Conservation (phyloP, 37 sponge, comb jelly and placozoan genomes). For the Ephydatia muelleri region DNA sequence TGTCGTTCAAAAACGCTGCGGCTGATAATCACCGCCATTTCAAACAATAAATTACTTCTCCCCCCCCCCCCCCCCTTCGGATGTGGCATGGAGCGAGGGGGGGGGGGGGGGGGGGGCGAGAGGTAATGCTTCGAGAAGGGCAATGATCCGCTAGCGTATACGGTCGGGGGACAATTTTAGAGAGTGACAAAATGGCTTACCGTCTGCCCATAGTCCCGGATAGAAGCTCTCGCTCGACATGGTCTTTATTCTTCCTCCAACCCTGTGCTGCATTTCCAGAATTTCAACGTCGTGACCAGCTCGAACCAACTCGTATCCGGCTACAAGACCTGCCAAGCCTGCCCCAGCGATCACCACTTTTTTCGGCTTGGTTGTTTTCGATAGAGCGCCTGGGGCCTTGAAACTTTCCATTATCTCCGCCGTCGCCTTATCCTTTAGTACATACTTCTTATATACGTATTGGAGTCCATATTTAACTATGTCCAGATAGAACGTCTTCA, state of each 20-base stretch:
- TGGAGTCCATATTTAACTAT: constrained; percentile 46
- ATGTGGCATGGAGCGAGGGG: no score
- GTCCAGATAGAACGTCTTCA: constrained; percentile 47
- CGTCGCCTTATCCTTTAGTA: neutral
- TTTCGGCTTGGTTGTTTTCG: constrained; percentile 25
- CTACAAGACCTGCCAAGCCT: constrained; percentile 11
- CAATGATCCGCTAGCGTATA: neutral
- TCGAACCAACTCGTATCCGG: constrained; percentile 58
- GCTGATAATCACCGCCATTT: no score
- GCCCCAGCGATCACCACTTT: constrained; percentile 31
- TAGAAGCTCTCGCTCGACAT: constrained; percentile 25
- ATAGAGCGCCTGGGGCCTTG: neutral
- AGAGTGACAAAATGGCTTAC: constrained; percentile 12
- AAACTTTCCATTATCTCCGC: neutral
- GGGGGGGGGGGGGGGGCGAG: no score
- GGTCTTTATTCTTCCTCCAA: constrained; percentile 64
- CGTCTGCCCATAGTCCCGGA: constrained; percentile 37
- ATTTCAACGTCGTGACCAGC: constrained; percentile 65
- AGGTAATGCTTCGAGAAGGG: no score
- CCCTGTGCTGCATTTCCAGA: constrained; percentile 49
- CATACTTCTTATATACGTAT: constrained; percentile 49
- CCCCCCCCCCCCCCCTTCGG: no score
- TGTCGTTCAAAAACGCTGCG: no score
- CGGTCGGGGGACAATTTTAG: neutral
- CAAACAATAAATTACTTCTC: no score